phyloP scores from a whole-genome alignment of 2,113 vertebrate species.

The Cochlearius cochlearius region DNA sequence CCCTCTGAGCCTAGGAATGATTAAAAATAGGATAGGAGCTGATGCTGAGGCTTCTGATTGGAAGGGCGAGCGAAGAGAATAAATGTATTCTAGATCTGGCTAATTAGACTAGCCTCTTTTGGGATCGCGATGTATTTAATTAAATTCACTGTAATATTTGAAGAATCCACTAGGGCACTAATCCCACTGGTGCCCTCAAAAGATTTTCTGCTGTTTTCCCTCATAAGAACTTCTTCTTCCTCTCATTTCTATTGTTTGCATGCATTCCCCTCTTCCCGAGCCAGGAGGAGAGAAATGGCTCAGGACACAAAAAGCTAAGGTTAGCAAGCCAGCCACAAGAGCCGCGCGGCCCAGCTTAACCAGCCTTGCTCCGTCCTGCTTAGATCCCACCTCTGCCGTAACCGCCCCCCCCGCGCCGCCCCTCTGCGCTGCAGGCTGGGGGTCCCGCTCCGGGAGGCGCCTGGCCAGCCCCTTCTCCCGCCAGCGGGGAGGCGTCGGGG shows the following conservation, averaged over 20 bases:
- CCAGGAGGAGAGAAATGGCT: not conserved
- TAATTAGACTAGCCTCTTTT: constrained; percentile 79
- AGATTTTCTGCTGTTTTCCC: constrained; percentile 40
- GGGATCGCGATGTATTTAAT: constrained; percentile 79
- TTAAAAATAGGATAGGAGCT: constrained; percentile 53
- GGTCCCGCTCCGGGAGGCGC: not conserved
- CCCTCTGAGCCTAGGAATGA: constrained; percentile 57
- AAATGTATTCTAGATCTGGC: constrained; percentile 76
- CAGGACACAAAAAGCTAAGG: not conserved
- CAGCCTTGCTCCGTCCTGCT: not conserved
- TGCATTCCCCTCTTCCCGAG: not conserved
- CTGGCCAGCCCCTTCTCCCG: fast-evolving
- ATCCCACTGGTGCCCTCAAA: constrained; percentile 69
- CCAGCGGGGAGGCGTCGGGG: fast-evolving
- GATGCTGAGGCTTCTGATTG: constrained; percentile 71
- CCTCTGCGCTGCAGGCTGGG: fast-evolving
- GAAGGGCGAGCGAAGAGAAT: constrained; percentile 61
- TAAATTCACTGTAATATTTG: constrained; percentile 80
- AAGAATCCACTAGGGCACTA: constrained; percentile 74
- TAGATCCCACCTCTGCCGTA: fast-evolving
- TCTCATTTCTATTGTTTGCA: constrained; percentile 43
- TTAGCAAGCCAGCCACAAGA: fast-evolving
- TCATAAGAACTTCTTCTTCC: constrained; percentile 26
- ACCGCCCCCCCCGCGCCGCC: fast-evolving
- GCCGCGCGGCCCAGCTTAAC: fast-evolving